Base-by-base conservation (phyloP, 2,797 vertebrate species). In the Gymnoscopelus microlampas region DNA sequence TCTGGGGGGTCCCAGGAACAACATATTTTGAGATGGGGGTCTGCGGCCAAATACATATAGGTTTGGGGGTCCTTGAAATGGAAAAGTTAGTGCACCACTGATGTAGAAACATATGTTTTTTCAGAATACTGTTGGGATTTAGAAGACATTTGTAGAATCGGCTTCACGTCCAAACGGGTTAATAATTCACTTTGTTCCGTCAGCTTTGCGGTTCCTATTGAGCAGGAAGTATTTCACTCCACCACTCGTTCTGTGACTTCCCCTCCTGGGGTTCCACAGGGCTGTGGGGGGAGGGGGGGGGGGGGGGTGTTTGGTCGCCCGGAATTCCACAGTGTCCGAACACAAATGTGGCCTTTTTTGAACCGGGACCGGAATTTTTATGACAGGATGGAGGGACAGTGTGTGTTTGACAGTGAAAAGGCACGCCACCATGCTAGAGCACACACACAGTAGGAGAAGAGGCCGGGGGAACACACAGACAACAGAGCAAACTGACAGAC, bases 311-410 rank as follows among this genome's bases (percentile, higher is more conserved):
- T 19, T 19, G 19, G 19, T 19, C 19, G 11, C 60, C 73, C 66
- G 68, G 81, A 88, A 86, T 86, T 81, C 68, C 73, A 70, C 74
- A 76, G 60, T 1, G 32, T 73, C 70, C 24, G 10, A 67, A 87
- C 87, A 87, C 87, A 91, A 90, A 89, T 80, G 72, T 14, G 5
- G 68, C 78, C 63, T 82, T 85, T 53, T 78, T 82, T 80, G 70
- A 86, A 73, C 64, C 3, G 69, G 72, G 8, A 10, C 62, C 78
- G 84, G 83, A 80, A 79, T 86, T 87, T 90, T 89, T 87, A 89
- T 87, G 85, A 85, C 80, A 82, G 86, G 81, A 82, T 85, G 79
- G 65, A 71, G 54, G 60, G 39, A 57, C 48, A 26, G 39, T 53
- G 48, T 60, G 68, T 70, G 35, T 73, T 74, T 86, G 76, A 83